These are phyloP conservation scores for Marronus borbonicus DNA, from an alignment of 2,888 invertebrate species.

Conservation along the genomic window DNA sequence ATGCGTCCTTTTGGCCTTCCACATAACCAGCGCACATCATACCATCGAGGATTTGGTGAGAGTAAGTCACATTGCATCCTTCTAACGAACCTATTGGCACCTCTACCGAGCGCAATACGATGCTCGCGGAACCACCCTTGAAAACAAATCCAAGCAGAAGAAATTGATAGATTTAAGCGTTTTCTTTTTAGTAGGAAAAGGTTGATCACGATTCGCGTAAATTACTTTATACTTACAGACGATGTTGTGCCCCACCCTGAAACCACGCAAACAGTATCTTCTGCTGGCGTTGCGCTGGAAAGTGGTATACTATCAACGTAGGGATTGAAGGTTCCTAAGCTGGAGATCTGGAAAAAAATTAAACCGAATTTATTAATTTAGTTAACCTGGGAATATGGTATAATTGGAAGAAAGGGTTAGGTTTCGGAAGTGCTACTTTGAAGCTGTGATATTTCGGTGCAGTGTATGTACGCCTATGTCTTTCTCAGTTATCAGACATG, in stretches of 20 bases:
- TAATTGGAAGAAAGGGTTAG: no score
- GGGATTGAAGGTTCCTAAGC: slow-evolving; percentile 48
- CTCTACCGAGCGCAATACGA: slow-evolving; percentile 31
- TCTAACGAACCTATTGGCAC: slow-evolving; percentile 46
- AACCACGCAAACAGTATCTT: slow-evolving; percentile 46
- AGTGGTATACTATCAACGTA: slow-evolving; percentile 42
- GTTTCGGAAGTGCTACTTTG: no score
- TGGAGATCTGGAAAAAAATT: slow-evolving; percentile 47
- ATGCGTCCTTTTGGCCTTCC: slow-evolving; percentile 54
- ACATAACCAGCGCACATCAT: slow-evolving; percentile 56
- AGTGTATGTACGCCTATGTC: no score
- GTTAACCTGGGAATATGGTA: no score
- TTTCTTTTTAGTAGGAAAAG: not conserved
- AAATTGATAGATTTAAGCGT: no score
- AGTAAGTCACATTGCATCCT: slow-evolving; percentile 47
- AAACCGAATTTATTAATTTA: no score
- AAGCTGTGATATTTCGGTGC: no score
- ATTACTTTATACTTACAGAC: slow-evolving; percentile 18
- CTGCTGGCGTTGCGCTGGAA: slow-evolving; percentile 39
- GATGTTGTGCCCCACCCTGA: slow-evolving; percentile 55
- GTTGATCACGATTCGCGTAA: no score
- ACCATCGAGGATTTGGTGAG: slow-evolving; percentile 43
- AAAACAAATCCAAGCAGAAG: not conserved
- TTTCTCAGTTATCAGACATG: no score
- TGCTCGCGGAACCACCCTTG: slow-evolving; percentile 45